Evolutionary conservation across 2,888 invertebrate genomes (phyloP).

Genomic region (Ectemnius lituratus): DNA sequence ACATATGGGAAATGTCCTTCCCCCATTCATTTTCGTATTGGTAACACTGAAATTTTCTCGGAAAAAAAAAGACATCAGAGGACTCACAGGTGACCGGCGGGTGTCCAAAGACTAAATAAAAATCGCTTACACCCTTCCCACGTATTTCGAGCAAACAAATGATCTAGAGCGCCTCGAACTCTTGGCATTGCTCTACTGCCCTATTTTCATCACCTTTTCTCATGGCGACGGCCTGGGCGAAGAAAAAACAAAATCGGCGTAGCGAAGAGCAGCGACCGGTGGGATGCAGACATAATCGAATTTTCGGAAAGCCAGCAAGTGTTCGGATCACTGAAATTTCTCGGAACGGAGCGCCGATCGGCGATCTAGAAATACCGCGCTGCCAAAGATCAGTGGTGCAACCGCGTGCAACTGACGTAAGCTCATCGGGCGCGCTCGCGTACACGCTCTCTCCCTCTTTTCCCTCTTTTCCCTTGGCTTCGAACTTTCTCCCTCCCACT

Average conservation of each 20-base stretch:
- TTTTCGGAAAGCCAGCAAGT: slow-evolving; percentile 33
- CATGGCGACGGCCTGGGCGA: slow-evolving; percentile 3
- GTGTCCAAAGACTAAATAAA: slow-evolving; percentile 32
- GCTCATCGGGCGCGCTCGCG: slow-evolving; percentile 20
- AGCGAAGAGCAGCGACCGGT: slow-evolving; percentile 10
- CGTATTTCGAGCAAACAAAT: slow-evolving; percentile 57
- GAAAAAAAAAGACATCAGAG: no score
- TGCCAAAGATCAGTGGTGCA: slow-evolving; percentile 51
- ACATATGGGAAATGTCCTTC: no score
- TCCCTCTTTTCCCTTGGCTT: not conserved
- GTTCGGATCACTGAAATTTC: slow-evolving; percentile 44
- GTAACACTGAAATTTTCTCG: no score
- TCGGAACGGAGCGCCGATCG: slow-evolving; percentile 11
- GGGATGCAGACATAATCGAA: slow-evolving; percentile 30
- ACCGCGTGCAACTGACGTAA: slow-evolving; percentile 54
- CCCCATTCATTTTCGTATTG: no score
- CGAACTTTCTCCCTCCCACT: not conserved
- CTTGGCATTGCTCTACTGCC: slow-evolving; percentile 65
- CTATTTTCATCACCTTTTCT: slow-evolving; percentile 63
- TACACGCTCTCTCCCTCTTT: not conserved
- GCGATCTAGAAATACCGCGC: slow-evolving; percentile 64
- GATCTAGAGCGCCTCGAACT: slow-evolving; percentile 57
- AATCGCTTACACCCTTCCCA: slow-evolving; percentile 36
- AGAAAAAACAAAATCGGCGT: slow-evolving; percentile 28
- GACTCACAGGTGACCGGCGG: no score